phyloP scores from a whole-genome alignment of 2,113 vertebrate species.

The Oenanthe melanoleuca region DNA sequence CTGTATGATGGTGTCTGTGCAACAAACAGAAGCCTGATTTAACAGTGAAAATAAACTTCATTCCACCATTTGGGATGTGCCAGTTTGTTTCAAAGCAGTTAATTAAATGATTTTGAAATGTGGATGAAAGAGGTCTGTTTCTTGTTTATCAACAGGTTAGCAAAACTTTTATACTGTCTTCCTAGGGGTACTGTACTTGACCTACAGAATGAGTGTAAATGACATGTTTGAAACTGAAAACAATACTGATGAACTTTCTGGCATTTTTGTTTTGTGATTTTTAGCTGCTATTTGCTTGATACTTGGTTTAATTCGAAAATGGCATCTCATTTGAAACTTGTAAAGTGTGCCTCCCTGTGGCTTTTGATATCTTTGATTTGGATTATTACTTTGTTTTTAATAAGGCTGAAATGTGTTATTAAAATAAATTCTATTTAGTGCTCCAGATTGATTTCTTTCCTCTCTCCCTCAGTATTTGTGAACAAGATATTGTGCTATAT shows the following conservation, averaged over 20 bases:
- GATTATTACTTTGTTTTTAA: neutral
- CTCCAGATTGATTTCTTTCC: neutral
- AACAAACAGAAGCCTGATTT: neutral
- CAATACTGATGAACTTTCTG: neutral
- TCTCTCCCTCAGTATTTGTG: neutral
- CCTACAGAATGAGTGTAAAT: neutral
- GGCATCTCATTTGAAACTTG: neutral
- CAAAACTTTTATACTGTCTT: neutral
- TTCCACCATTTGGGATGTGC: neutral
- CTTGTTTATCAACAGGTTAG: neutral
- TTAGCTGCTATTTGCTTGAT: neutral
- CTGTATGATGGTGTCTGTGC: neutral
- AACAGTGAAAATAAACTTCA: neutral
- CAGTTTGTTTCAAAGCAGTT: neutral
- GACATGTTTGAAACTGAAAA: neutral
- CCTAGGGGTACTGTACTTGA: neutral
- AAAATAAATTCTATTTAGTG: neutral
- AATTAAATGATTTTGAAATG: neutral
- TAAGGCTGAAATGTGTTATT: neutral
- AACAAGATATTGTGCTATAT: neutral
- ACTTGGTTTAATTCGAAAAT: constrained; percentile 4
- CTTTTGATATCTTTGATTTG: neutral
- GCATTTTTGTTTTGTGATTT: neutral
- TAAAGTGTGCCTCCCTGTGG: neutral
- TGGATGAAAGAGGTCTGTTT: neutral